Evolutionary conservation across 2,797 vertebrate species (phyloP).

Genomic region (Graptemys geographica): DNA sequence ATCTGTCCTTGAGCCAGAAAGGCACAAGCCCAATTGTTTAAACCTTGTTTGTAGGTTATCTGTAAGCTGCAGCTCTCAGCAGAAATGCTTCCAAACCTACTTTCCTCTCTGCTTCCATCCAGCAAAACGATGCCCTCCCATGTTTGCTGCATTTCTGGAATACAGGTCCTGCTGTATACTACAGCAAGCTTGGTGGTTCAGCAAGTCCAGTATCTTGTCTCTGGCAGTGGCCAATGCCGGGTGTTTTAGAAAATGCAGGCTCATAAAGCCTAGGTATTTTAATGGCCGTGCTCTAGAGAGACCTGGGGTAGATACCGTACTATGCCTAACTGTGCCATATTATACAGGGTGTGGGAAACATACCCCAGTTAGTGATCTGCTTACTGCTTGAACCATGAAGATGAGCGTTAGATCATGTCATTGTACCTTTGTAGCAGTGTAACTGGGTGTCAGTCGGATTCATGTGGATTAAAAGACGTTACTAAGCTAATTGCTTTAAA

Average conservation of each 20-base stretch:
- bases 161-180: neutral
- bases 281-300: neutral
- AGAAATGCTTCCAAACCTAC: conserved; percentile 48
- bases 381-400: neutral
- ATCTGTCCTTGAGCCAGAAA: conserved; percentile 52
- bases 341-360: neutral
- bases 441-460: neutral
- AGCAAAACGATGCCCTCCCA: conserved; percentile 74
- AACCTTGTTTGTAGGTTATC: conserved; percentile 66
- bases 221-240: rapidly evolving
- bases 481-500: neutral
- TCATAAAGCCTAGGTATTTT: neutral
- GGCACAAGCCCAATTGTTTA: conserved; percentile 44
- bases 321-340: neutral
- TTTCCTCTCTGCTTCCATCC: conserved; percentile 61
- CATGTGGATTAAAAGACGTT: neutral
- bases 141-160: conserved; percentile 52
- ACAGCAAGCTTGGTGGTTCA: rapidly evolving
- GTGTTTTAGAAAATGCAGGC: neutral
- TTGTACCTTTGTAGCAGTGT: neutral
- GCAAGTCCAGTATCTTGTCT: neutral
- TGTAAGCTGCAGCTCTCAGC: conserved; percentile 59
- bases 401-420: neutral
- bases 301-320: neutral
- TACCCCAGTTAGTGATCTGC: neutral